These are phyloP conservation scores for Choloepus hoffmanni DNA, from an alignment of 2,113 vertebrate genomes.

Conservation along the genomic window DNA sequence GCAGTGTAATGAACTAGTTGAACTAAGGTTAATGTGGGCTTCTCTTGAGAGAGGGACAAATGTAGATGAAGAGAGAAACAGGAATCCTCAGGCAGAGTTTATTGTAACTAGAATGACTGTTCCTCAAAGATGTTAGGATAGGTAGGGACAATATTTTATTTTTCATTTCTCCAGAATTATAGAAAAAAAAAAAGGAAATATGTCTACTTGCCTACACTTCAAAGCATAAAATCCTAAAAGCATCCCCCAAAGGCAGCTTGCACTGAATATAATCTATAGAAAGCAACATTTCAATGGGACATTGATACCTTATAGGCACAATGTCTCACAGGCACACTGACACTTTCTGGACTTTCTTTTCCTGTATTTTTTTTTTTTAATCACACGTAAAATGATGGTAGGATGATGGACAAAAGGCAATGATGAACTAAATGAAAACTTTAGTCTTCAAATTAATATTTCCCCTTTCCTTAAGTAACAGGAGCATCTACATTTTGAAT, in stretches of 20 bases:
- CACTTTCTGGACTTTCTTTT: background rate
- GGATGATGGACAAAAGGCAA: background rate
- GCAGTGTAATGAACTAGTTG: background rate
- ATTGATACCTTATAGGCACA: background rate
- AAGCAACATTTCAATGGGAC: background rate
- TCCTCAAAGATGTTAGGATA: background rate
- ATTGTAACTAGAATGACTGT: background rate
- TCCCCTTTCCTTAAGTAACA: background rate
- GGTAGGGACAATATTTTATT: background rate
- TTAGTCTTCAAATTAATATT: background rate
- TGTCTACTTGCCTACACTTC: background rate
- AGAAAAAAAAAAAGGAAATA: slow-evolving; percentile 3
- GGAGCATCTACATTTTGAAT: background rate
- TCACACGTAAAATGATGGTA: background rate
- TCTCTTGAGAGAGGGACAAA: background rate
- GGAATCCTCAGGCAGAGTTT: background rate
- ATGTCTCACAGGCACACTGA: background rate
- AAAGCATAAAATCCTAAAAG: background rate
- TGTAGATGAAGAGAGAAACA: background rate
- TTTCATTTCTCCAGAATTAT: background rate
- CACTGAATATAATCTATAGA: background rate
- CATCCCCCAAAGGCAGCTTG: background rate
- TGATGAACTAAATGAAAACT: background rate
- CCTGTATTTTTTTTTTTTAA: background rate
- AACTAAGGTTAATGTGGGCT: background rate